Evolutionary conservation across 1,140 invertebrate genomes (phyloP).

Genomic region (Drosophila elegans): DNA sequence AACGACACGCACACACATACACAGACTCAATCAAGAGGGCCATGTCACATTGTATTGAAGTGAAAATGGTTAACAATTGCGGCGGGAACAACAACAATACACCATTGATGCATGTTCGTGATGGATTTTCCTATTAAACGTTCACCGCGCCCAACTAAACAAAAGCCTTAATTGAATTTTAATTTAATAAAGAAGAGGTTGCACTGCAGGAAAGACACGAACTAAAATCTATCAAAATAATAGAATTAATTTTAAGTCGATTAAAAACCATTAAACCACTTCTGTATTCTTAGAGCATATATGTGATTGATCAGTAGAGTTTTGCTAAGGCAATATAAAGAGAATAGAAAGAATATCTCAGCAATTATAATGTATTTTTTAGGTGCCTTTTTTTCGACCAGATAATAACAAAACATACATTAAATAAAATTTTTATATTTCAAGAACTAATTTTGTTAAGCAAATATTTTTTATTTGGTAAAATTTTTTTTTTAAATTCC

Average conservation of each 20-base stretch:
- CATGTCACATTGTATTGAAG: constrained; percentile 76
- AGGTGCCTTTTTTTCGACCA: too few species aligned
- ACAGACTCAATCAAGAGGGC: constrained; percentile 22
- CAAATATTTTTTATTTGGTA: too few species aligned
- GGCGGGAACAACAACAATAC: constrained; percentile 56
- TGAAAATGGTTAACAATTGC: constrained; percentile 80
- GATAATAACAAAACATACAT: too few species aligned
- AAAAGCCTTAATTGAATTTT: constrained; percentile 65
- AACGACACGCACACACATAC: constrained; percentile 15
- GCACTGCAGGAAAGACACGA: constrained; percentile 8
- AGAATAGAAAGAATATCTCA: too few species aligned
- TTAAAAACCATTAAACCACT: neutral
- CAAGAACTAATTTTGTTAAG: too few species aligned
- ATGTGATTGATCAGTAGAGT: too few species aligned
- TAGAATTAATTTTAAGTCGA: neutral
- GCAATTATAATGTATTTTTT: too few species aligned
- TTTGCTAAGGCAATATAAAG: too few species aligned
- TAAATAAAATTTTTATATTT: too few species aligned
- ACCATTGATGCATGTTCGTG: constrained; percentile 55
- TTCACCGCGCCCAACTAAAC: constrained; percentile 38
- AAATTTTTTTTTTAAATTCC: too few species aligned
- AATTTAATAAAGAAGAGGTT: constrained; percentile 39
- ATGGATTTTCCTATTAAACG: constrained; percentile 53
- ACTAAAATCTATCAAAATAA: neutral
- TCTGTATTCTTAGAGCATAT: too few species aligned